Conservation (phyloP, 2,797 vertebrate genomes). For the Tangara arthus region DNA sequence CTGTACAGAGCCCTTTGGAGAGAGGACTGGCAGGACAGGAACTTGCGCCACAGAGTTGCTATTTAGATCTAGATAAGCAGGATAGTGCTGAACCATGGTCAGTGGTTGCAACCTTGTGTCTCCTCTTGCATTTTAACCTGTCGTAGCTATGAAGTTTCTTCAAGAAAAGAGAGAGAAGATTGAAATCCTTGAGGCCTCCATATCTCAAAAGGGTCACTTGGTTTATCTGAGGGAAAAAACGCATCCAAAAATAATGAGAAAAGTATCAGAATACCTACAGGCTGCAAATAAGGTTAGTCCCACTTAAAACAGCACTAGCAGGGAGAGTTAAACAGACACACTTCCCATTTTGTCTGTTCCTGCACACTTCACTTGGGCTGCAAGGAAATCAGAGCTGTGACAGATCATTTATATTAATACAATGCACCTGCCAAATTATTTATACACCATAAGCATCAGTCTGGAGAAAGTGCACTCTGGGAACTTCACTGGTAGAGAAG, state of each 20-base stretch:
- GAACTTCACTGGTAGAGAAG: neutral
- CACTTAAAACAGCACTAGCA: neutral
- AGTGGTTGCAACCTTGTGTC: neutral
- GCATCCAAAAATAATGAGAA: neutral
- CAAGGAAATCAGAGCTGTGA: neutral
- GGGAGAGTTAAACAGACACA: neutral
- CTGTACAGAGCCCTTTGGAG: neutral
- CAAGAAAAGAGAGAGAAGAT: neutral
- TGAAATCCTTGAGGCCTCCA: neutral
- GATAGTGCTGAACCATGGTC: neutral
- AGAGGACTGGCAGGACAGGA: neutral
- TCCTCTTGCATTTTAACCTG: neutral
- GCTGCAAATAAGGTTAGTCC: neutral
- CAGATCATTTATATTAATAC: conserved; percentile 53
- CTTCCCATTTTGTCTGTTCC: neutral
- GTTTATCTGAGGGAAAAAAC: neutral
- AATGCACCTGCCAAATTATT: conserved; percentile 54
- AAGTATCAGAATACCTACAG: neutral
- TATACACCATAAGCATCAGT: conserved; percentile 1
- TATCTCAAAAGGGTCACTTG: neutral
- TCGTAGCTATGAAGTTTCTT: neutral
- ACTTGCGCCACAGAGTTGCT: neutral
- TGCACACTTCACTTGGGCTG: neutral
- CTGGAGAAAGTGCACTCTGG: neutral
- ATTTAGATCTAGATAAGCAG: neutral